Base-by-base conservation (phyloP, 2,113 vertebrate species). In the Pampusana beccarii region DNA sequence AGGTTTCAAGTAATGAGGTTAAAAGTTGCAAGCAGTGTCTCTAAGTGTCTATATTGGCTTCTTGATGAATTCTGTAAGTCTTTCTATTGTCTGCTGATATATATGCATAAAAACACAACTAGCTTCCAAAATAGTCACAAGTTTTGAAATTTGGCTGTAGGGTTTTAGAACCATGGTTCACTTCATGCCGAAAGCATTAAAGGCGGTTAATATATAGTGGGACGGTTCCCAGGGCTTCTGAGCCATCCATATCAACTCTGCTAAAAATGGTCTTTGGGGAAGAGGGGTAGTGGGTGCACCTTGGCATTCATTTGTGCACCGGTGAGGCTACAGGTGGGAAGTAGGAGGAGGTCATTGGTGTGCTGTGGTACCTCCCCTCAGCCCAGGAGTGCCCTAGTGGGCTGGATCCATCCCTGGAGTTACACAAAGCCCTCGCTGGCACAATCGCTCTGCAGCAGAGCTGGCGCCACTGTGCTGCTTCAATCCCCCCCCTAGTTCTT, bases 381-480 rank as follows among this genome's bases (percentile, higher is more conserved):
- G 29, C n/a, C n/a, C 75, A 36, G 44, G 40, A 73, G 18, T 2
- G 6, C 6, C 53, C 0, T 0, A 10, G 25, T 0, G 9, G 50
- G 48, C 77, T 91, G 83, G 50, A 53, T 77, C 17, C 28, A 29
- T 60, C 38, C 67, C 8, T 5, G 51, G 57, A 53, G 29, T 58
- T 33, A 38, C 34, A 24, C 24, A 31, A 75, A 71, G 42, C 25
- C 25, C 23, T 58, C 9, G 14, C 19, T 67, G 38, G 38, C 51
- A 54, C 7, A 5, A 4, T 14, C 12, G 10, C 19, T 38, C 2
- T 8, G 25, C 11, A 11, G 65, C 2, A 1, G 44, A 64, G 34
- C 38, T 40, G 28, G 25, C 0, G 0, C 33, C 1, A 0, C 50
- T n/a, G 1, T 18, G 25, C 51, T 0, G 0, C 33, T 82, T 80